These are phyloP conservation scores for Drosophila kanekoi DNA, from an alignment of 2,888 invertebrate genomes.

Conservation along the genomic window DNA sequence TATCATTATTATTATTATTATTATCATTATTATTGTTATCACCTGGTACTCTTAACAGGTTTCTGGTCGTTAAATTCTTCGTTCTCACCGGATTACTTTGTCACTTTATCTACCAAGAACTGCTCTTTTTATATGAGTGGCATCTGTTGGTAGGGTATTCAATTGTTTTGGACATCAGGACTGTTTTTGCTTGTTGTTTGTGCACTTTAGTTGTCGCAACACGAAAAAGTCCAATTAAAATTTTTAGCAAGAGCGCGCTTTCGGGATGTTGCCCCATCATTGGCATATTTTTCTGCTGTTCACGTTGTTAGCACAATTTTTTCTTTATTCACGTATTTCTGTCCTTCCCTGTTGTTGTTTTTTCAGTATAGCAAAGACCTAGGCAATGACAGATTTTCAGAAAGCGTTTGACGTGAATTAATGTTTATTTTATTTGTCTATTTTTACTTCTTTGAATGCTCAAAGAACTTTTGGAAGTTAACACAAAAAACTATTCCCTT, in stretches of 20 bases:
- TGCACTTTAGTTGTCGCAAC: slow-evolving; percentile 17
- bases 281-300: slow-evolving; percentile 36
- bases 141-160: not conserved
- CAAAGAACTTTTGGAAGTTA: too few species aligned
- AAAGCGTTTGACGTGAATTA: slow-evolving; percentile 4
- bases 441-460: too few species aligned
- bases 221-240: slow-evolving; percentile 39
- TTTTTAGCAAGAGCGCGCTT: slow-evolving; percentile 23
- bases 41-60: too few species aligned
- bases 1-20: too few species aligned
- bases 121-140: not conserved
- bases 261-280: slow-evolving; percentile 29
- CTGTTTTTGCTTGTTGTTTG: not conserved
- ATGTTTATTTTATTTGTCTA: not conserved
- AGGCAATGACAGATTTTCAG: slow-evolving; percentile 10
- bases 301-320: slow-evolving; percentile 32
- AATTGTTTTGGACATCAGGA: not conserved
- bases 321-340: slow-evolving; percentile 7
- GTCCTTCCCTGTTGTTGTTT: not conserved
- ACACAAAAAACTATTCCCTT: too few species aligned
- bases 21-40: too few species aligned
- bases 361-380: slow-evolving; percentile 19
- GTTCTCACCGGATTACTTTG: too few species aligned
- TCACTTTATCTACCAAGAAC: not conserved
- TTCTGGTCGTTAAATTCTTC: too few species aligned